Evolutionary conservation across 2,113 vertebrate genomes (phyloP), one percentile per base, ranked within the genome.

Genomic region (Coturnix japonica): DNA sequence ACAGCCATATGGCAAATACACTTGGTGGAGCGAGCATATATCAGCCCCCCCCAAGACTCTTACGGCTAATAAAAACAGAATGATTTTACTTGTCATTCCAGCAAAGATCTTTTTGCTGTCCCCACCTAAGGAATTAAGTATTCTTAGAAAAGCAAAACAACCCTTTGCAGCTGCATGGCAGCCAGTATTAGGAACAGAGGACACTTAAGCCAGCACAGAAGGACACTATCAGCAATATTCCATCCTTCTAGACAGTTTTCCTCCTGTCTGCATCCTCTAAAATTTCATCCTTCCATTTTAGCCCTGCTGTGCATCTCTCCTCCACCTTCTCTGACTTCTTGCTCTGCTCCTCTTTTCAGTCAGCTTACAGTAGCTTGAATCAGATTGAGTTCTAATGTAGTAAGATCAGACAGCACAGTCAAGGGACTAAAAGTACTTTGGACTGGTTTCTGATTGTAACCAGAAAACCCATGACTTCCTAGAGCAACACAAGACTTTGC

Each of bases 1-100:
- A 25, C 41, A 59, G 61, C 3, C 3, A 30, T 51, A 31, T 0
- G 0, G 60, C 1, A 44, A 43, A 23, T 23, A 22, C 3, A 1
- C 19, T 73, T 35, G 26, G 43, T 17, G 47, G 23, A 10, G 2
- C 2, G 31, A 74, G 26, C 12, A 22, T 43, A 61, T 60, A 14
- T 15, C 41, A 39, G 33, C 12, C 39, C 26, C 15, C 79, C 30
- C 31, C 76, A 63, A 81, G 57, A 5, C 30, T 89, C 82, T 60
- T 71, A 60, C 46, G 39, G 21, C 46, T 28, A 89, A 89, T 94
- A 92, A 90, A 90, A 81, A 15, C 8, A 56, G 14, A 21, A 20
- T 44, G 59, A 73, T 43, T 82, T 77, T 70, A 77, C 20, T 46
- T 63, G 33, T 76, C 39, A 14, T 37, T 69, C 49, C 63, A 88